Evolutionary conservation across 2,888 invertebrate genomes (phyloP).

Genomic region (Mesorhabditis spiculigera): DNA sequence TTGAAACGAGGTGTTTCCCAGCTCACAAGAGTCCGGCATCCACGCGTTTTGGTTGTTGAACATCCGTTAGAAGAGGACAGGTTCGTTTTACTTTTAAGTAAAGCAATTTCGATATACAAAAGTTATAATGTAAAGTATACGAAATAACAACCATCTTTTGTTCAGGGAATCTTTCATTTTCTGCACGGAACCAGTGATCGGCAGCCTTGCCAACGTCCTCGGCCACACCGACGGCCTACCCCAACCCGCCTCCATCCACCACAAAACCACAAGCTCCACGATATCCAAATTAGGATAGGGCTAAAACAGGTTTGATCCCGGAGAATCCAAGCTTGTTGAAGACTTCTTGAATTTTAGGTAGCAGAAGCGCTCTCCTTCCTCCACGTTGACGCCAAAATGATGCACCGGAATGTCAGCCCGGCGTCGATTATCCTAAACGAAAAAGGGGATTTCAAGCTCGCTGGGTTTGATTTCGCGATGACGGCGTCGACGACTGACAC

Average conservation of each 20-base stretch:
- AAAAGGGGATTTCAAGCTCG: constrained; percentile 92
- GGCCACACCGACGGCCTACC: background rate
- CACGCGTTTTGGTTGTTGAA: background rate
- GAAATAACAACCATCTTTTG: background rate
- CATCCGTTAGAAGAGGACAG: background rate
- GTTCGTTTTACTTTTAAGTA: background rate
- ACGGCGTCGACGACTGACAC: background rate
- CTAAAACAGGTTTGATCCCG: constrained; percentile 72
- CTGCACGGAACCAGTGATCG: constrained; percentile 3
- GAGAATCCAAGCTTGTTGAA: too few relatives aligned
- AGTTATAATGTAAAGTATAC: too few relatives aligned
- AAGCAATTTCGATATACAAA: background rate
- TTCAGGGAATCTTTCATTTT: background rate
- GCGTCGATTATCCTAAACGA: constrained; percentile 81
- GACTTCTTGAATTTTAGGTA: constrained; percentile 64
- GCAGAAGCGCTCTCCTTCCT: constrained; percentile 86
- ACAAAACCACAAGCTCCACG: constrained; percentile 79
- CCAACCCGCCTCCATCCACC: background rate
- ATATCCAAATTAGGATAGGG: constrained; percentile 93
- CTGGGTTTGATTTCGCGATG: constrained; percentile 75
- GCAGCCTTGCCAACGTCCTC: background rate
- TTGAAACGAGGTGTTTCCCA: background rate
- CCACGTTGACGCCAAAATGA: constrained; percentile 85
- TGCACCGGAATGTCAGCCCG: constrained; percentile 87
- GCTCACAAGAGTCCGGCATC: background rate